Percentiles rank a stretch among this genome's conserved stretches.
phyloP scores from a whole-genome alignment of 2,888 invertebrate genomes.

The Vandiemenella viatica region DNA sequence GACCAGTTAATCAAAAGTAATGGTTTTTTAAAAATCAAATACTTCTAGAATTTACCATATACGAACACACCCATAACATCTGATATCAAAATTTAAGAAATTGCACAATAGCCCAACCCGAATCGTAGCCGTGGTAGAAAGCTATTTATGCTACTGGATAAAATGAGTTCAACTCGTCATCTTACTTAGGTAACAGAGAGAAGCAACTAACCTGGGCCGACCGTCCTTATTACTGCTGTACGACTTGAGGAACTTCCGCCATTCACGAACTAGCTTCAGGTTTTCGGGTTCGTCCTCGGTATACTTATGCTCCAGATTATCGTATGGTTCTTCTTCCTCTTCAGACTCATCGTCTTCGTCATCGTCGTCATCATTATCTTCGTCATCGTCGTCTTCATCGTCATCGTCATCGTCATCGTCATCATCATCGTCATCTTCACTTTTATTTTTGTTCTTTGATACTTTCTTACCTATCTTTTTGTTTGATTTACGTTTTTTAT shows the following conservation, averaged over 20 bases:
- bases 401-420: slow-evolving; percentile 21
- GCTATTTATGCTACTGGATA: too few species aligned
- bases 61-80: too few species aligned
- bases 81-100: too few species aligned
- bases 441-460: too few species aligned
- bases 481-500: neutral
- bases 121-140: too few species aligned
- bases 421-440: slow-evolving; percentile 20
- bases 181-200: too few species aligned
- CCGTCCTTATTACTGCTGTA: slow-evolving; percentile 11
- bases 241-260: slow-evolving; percentile 38
- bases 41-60: too few species aligned
- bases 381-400: slow-evolving; percentile 21
- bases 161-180: too few species aligned
- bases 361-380: slow-evolving; percentile 21
- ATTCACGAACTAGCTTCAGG: slow-evolving; percentile 39
- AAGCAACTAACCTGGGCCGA: neutral
- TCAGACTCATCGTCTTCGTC: slow-evolving; percentile 18
- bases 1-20: too few species aligned
- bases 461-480: too few species aligned
- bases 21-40: too few species aligned
- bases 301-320: slow-evolving; percentile 25
- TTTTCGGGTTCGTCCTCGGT: slow-evolving; percentile 34
- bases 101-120: too few species aligned
- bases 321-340: neutral